These are phyloP conservation scores for Heliconius aoede DNA, from an alignment of 2,888 invertebrate genomes.

Conservation along the genomic window DNA sequence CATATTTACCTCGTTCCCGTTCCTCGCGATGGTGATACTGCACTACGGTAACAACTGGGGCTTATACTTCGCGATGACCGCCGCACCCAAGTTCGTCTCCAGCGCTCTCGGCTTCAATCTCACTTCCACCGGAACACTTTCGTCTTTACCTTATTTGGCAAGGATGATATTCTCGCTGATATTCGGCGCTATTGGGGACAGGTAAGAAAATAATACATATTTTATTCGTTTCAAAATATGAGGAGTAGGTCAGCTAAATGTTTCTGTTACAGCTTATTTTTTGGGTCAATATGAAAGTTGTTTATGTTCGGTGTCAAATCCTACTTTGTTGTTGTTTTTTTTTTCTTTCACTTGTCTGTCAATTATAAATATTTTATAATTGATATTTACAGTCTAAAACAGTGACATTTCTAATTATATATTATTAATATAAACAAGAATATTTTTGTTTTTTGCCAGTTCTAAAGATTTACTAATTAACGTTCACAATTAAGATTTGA, in stretches of 20 bases:
- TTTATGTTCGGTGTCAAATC: conserved; percentile 18
- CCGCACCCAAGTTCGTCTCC: conserved; percentile 89
- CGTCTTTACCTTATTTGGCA: conserved; percentile 88
- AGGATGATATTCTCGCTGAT: conserved; percentile 87
- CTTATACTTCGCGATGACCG: conserved; percentile 89
- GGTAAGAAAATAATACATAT: conserved; percentile 52
- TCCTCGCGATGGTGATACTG: conserved; percentile 86
- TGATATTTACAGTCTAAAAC: too few species aligned
- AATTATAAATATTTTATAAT: not conserved
- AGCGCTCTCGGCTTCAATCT: conserved; percentile 89
- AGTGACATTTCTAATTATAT: too few species aligned
- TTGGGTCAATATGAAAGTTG: conserved; percentile 28
- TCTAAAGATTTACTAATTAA: not conserved
- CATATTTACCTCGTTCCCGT: conserved; percentile 87
- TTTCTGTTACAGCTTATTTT: conserved; percentile 26
- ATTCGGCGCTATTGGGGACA: conserved; percentile 89
- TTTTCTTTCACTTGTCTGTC: not conserved
- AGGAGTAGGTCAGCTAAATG: conserved; percentile 29
- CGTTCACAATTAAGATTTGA: not conserved
- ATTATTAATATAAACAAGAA: too few species aligned
- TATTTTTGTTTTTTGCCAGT: too few species aligned
- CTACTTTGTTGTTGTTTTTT: not conserved
- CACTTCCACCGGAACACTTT: conserved; percentile 87
- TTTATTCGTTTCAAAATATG: not conserved
- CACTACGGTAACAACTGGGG: conserved; percentile 92